Evolutionary conservation across 2,113 vertebrate species (phyloP).

Genomic region (Lontra canadensis): DNA sequence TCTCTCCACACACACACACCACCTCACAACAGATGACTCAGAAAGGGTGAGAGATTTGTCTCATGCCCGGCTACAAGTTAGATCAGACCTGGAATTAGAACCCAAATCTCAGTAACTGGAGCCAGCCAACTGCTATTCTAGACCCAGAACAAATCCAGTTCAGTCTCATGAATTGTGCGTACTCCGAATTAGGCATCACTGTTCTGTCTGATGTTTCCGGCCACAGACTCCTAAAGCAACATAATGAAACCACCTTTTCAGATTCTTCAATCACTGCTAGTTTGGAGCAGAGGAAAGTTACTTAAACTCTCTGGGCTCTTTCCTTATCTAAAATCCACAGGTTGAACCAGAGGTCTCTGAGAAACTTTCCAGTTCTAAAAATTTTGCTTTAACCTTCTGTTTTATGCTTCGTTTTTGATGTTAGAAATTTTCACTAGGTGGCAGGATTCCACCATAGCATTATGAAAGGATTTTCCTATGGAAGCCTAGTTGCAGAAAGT

Average conservation of each 20-base stretch:
- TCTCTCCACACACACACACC: not conserved
- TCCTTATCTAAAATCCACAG: not conserved
- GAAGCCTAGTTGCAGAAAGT: not conserved
- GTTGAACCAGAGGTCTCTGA: not conserved
- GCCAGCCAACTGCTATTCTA: not conserved
- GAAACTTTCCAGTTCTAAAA: not conserved
- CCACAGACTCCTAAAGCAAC: not conserved
- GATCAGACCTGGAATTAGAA: constrained; percentile 52
- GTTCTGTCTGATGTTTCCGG: not conserved
- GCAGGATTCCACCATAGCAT: constrained; percentile 62
- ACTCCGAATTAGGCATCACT: not conserved
- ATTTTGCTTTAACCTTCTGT: not conserved
- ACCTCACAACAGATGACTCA: not conserved
- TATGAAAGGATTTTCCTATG: not conserved
- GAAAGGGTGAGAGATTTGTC: not conserved
- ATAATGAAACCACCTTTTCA: not conserved
- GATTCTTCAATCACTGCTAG: too few relatives aligned
- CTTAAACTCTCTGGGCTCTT: not conserved
- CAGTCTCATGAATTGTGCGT: not conserved
- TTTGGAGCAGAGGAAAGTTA: not conserved
- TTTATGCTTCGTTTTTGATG: not conserved
- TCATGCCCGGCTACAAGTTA: not conserved
- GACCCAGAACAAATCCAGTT: not conserved
- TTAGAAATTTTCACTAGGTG: constrained; percentile 68
- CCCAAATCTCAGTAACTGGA: constrained; percentile 16